A percentile compares a stretch with the other conserved stretches of the same genome.
These are phyloP conservation scores for Somateria mollissima DNA, from an alignment of 2,797 vertebrate genomes.

Conservation along the genomic window DNA sequence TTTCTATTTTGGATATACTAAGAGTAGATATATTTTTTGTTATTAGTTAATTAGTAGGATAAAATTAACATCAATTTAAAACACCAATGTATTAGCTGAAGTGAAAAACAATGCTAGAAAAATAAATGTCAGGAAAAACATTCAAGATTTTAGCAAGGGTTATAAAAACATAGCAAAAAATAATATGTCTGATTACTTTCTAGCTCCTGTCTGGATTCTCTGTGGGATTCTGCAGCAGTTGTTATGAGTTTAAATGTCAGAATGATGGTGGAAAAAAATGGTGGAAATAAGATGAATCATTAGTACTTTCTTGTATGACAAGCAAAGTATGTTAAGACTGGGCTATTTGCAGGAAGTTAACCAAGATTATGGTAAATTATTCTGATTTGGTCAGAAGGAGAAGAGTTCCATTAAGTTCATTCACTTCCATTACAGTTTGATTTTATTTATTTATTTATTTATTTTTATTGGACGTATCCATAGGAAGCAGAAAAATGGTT, in stretches of 20 bases:
- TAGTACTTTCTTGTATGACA: neutral
- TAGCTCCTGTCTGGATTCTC: neutral
- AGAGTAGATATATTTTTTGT: neutral
- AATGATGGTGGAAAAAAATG: neutral
- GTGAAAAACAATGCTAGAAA: constrained; percentile 13
- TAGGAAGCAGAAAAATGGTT: neutral
- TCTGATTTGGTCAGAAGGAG: neutral
- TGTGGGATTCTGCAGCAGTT: neutral
- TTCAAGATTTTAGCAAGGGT: neutral
- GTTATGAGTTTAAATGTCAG: neutral
- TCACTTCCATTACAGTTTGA: neutral
- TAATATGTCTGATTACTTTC: constrained; percentile 14
- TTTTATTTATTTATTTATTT: neutral
- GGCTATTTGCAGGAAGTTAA: neutral
- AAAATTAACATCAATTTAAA: neutral
- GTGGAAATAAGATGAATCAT: neutral
- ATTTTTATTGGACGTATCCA: neutral
- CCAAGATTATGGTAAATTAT: neutral
- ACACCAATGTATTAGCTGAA: neutral
- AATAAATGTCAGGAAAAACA: neutral
- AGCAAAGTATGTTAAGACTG: neutral
- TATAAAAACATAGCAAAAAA: constrained; percentile 6
- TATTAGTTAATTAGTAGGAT: neutral
- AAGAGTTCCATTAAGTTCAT: neutral
- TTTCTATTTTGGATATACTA: neutral